These are phyloP conservation scores for Papilio glaucus DNA, from an alignment of 1,140 invertebrate genomes.

Conservation along the genomic window DNA sequence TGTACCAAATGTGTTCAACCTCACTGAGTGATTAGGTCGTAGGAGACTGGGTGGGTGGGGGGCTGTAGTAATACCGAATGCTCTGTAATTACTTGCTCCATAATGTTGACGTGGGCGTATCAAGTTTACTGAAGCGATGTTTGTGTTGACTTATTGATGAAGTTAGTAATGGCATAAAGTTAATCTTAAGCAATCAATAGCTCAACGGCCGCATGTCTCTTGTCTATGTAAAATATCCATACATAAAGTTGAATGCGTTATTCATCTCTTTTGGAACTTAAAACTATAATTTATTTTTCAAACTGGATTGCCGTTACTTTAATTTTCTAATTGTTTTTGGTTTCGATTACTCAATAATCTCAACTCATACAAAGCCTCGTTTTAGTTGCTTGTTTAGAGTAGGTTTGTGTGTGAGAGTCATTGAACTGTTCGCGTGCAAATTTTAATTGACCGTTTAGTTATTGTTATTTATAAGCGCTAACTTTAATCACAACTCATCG, in stretches of 20 bases:
- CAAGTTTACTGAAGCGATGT: not conserved
- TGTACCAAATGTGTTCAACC: too few relatives aligned
- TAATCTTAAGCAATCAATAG: not conserved
- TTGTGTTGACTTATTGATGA: conserved; percentile 15
- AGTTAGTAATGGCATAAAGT: not conserved
- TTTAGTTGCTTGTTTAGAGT: not conserved
- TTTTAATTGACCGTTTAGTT: conserved; percentile 13
- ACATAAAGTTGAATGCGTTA: too few relatives aligned
- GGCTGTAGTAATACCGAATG: not conserved
- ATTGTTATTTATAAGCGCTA: not conserved
- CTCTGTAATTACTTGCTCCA: not conserved
- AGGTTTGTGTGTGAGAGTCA: not conserved
- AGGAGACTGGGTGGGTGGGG: not conserved
- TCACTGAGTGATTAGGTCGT: too few relatives aligned
- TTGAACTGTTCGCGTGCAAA: conserved; percentile 19
- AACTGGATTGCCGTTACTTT: not conserved
- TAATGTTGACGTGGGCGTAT: conserved; percentile 18
- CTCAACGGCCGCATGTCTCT: not conserved
- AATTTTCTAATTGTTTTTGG: not conserved
- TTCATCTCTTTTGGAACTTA: too few relatives aligned
- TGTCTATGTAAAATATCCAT: not conserved
- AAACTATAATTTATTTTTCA: not conserved
- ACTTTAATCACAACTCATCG: conserved; percentile 11
- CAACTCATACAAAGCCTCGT: not conserved
- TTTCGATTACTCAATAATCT: not conserved